These are phyloP conservation scores for Romanogobio albipinnatus DNA, from an alignment of 2,113 vertebrate species.

Conservation along the genomic window DNA sequence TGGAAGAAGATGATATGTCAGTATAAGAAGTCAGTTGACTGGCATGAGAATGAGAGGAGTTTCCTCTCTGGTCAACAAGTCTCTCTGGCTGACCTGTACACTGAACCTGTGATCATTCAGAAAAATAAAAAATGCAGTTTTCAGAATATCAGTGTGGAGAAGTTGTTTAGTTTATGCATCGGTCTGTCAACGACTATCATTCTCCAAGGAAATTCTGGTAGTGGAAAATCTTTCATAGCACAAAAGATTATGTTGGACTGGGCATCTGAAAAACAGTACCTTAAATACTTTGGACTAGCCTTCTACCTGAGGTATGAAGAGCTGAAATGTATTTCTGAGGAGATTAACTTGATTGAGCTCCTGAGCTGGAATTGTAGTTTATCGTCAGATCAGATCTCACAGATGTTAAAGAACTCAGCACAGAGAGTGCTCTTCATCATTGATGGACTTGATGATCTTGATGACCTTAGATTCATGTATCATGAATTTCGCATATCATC, in stretches of 20 bases:
- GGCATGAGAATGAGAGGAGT: not conserved
- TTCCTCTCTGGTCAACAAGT: constrained; percentile 1
- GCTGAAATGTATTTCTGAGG: not conserved
- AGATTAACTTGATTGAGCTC: constrained; percentile 60
- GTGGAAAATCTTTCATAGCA: constrained; percentile 70
- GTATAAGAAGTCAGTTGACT: not conserved
- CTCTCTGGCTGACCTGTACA: constrained; percentile 5
- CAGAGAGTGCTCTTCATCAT: no score
- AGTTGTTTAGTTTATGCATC: constrained; percentile 15
- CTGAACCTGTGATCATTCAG: constrained; percentile 38
- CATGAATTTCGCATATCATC: no score
- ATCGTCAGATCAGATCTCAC: no score
- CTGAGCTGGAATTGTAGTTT: constrained; percentile 41
- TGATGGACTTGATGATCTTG: no score
- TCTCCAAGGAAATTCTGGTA: constrained; percentile 70
- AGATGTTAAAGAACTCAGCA: no score
- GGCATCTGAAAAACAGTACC: constrained; percentile 18
- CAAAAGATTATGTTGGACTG: constrained; percentile 71
- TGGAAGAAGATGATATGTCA: not conserved
- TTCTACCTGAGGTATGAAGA: constrained; percentile 71
- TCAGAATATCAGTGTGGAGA: not conserved
- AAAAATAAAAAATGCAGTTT: not conserved
- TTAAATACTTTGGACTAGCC: constrained; percentile 26
- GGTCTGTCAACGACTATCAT: constrained; percentile 52
- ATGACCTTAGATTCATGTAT: no score